Base-by-base conservation (phyloP, 2,888 invertebrate species). In the Drosophila monieri region DNA sequence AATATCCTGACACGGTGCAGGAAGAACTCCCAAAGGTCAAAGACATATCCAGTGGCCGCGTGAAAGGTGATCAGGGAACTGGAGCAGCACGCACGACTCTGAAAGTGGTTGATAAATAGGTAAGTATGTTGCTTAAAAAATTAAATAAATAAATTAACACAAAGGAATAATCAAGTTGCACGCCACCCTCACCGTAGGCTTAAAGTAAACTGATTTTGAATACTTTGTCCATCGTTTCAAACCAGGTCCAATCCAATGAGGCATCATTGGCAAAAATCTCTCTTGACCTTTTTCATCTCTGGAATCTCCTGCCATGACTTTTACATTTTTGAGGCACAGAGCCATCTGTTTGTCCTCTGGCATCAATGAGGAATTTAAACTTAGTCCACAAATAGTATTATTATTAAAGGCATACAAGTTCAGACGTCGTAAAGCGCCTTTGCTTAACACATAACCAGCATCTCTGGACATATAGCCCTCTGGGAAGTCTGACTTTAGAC, bases 21-120 rank as follows among this genome's bases (percentile, higher is more conserved):
- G 6, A 49, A 30, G 44, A 52, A 64, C 30, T 52, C 65, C 65
- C 65, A 46, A 6, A 64, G 65, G 65, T 46, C 27, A 6, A 59
- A 32, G 47, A 1, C 59, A 3, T 2, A 21, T 3, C 10, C 47
- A 9, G 21, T 49, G 21, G 41, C 21, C 14, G 41, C 32, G 21
- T 41, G 21, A 15, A 51, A 30, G 44, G 1, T 46, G 37, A 46
- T 64, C 44, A 23, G 51, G 23, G 37, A 51, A 64, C 23, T 64
- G 44, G 65, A 64, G 30, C 65, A 64, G 30, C 51, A 25, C 35
- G 5, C 30, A 15, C 9, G 23, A 6, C 14, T 5, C 44, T 46
- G 6, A n/a, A 46, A 49, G 12, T 10, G 10, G 15, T 10, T 12
- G 6, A 30, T 15, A 32, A 12, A 32, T 43, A 21, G 12, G 12